Evolutionary conservation across 2,797 vertebrate genomes (phyloP).

Genomic region (Gymnothorax javanicus): DNA sequence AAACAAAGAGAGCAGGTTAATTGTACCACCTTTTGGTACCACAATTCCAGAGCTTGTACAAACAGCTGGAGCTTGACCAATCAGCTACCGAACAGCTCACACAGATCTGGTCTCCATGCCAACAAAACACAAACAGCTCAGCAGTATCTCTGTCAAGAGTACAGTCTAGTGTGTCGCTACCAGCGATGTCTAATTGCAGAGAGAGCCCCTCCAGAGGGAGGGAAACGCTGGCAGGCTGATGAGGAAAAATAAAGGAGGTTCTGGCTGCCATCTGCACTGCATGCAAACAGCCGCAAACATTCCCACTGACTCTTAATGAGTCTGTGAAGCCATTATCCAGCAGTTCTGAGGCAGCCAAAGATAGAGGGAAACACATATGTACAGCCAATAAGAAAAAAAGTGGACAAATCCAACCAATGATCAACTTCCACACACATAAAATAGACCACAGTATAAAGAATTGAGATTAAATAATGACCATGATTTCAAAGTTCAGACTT

Average conservation of each 20-base stretch:
- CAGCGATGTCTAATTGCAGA: slow-evolving; percentile 30
- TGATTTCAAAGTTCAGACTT: too few species aligned
- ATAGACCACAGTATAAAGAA: too few species aligned
- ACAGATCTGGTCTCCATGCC: slow-evolving; percentile 36
- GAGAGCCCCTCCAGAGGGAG: slow-evolving; percentile 32
- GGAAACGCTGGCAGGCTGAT: slow-evolving; percentile 26
- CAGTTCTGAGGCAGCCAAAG: neutral
- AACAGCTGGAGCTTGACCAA: slow-evolving; percentile 34
- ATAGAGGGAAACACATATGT: neutral
- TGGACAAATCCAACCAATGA: neutral
- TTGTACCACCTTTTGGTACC: neutral
- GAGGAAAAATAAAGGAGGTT: slow-evolving; percentile 26
- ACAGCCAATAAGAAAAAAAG: neutral
- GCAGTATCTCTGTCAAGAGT: slow-evolving; percentile 24
- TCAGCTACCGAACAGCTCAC: slow-evolving; percentile 27
- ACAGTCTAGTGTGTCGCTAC: slow-evolving; percentile 28
- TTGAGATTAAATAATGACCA: too few species aligned
- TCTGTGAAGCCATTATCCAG: neutral
- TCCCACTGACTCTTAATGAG: neutral
- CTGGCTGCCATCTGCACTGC: neutral
- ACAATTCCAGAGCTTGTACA: slow-evolving; percentile 21
- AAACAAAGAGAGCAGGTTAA: neutral
- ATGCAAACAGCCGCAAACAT: slow-evolving; percentile 4
- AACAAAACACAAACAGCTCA: slow-evolving; percentile 40
- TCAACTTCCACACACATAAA: too few species aligned